Base-by-base conservation (phyloP, 2,888 invertebrate genomes). In the Leptinotarsa peninsularis region DNA sequence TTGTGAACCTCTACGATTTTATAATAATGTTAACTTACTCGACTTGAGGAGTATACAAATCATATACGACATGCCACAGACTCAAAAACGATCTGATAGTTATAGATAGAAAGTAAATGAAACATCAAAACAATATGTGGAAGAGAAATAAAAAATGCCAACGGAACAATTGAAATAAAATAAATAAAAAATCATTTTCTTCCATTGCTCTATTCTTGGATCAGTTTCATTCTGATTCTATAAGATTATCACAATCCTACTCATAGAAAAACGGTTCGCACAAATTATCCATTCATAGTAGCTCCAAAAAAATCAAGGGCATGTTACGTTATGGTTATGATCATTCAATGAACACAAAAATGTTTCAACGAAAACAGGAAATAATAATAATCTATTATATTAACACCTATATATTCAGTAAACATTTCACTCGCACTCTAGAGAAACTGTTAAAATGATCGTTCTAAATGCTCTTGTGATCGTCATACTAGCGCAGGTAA, bases 311-410 rank as follows among this genome's bases (percentile, higher is more conserved):
- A 52, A 4, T 14, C 58, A 58, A 23, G 58, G 23, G 23, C 23
- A 58, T 13, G 14, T 23, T 4, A 18, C 21, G 15, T 4, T 0
- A 13, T 0, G 21, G 21, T 23, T 7, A 21, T 58, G 14, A 23
- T 4, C 2, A 14, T 4, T 21, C 1, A 4, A 14, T 58, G 15
- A 27, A 4, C 15, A 15, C 1, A 13, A 4, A 15, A 58, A 58
- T 58, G 15, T 14, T 10, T 5, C 18, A 54, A 18, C 5, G 14
- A 21, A 58, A 58, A 58, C 58, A 58, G 23, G 23, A 58, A 58
- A 58, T 23, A 14, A 52, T n/a, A 52, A 43, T n/a, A 52, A 58
- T 23, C 58, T 58, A 58, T 58, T 58, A 58, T 58, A 58, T 21
- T 21, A 23, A 21, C 58, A 58, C 58, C 23, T 58, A 58, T 58